These are phyloP conservation scores for Poecilobothrus nobilitatus DNA, from an alignment of 2,888 invertebrate genomes.

Conservation along the genomic window DNA sequence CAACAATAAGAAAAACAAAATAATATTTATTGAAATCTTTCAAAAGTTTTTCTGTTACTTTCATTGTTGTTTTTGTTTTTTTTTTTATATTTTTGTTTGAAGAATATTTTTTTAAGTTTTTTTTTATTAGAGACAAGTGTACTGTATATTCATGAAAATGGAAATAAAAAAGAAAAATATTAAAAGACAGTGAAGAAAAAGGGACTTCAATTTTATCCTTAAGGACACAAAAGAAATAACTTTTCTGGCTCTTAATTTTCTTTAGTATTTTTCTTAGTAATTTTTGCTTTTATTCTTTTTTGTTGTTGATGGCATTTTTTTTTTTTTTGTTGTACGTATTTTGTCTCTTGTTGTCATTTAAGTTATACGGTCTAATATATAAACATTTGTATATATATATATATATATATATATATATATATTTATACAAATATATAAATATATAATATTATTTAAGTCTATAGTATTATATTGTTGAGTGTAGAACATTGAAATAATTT, in stretches of 20 bases:
- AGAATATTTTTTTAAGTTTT: neutral
- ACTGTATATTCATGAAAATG: neutral
- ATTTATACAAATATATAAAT: too few species aligned
- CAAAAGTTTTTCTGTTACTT: neutral
- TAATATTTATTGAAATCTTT: conserved; percentile 2
- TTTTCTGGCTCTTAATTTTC: conserved; percentile 1
- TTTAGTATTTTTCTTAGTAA: neutral
- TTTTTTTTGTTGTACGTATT: too few species aligned
- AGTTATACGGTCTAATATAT: too few species aligned
- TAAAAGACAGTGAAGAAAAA: neutral
- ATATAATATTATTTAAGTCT: too few species aligned
- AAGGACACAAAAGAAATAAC: neutral
- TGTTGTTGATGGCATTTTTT: neutral
- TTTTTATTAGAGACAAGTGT: neutral
- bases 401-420: too few species aligned
- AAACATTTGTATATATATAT: too few species aligned
- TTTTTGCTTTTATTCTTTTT: neutral
- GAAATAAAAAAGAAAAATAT: neutral
- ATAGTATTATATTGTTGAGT: too few species aligned
- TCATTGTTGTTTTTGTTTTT: too few species aligned
- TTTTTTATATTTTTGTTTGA: neutral
- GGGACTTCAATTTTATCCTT: neutral
- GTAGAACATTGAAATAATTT: too few species aligned
- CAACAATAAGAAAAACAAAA: neutral
- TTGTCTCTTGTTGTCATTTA: too few species aligned